These are phyloP conservation scores for Anthopleura xanthogrammica DNA, from an alignment of 92 coral and sea anemone genomes.

Conservation along the genomic window DNA sequence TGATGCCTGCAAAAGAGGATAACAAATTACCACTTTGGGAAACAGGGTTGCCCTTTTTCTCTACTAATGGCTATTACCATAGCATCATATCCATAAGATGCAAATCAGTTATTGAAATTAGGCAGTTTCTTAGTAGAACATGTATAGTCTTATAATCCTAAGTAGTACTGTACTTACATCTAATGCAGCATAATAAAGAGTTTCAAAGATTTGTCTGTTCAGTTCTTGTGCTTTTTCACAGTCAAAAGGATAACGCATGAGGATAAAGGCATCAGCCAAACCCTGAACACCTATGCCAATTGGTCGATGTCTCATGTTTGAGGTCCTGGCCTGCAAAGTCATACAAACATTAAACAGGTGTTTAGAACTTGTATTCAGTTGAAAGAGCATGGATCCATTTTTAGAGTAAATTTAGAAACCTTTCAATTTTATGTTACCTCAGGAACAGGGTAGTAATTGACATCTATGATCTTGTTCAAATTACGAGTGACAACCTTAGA, in stretches of 20 bases:
- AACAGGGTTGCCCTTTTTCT: too few relatives aligned
- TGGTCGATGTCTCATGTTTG: constrained; percentile 94
- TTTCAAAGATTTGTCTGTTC: constrained; percentile 89
- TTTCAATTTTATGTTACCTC: constrained; percentile 53
- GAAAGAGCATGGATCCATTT: too few relatives aligned
- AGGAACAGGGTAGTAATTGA: constrained; percentile 93
- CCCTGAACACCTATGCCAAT: constrained; percentile 99
- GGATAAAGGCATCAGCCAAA: constrained; percentile 95
- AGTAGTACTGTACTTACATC: constrained; percentile 58
- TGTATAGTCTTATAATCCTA: neutral
- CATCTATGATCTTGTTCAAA: constrained; percentile 89
- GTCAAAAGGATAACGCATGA: constrained; percentile 92
- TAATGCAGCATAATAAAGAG: constrained; percentile 90
- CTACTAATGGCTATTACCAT: too few relatives aligned
- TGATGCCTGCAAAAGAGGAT: constrained; percentile 64
- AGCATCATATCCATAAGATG: too few relatives aligned
- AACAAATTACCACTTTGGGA: neutral
- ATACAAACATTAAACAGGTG: neutral
- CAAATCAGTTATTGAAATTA: too few relatives aligned
- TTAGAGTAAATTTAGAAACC: too few relatives aligned
- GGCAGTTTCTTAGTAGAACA: too few relatives aligned
- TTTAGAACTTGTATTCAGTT: neutral
- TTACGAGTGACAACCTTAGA: constrained; percentile 91
- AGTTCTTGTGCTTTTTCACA: constrained; percentile 81
- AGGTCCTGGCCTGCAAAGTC: constrained; percentile 69